Base-by-base conservation (phyloP, 2,888 invertebrate genomes). In the Rhodophaea formosa region DNA sequence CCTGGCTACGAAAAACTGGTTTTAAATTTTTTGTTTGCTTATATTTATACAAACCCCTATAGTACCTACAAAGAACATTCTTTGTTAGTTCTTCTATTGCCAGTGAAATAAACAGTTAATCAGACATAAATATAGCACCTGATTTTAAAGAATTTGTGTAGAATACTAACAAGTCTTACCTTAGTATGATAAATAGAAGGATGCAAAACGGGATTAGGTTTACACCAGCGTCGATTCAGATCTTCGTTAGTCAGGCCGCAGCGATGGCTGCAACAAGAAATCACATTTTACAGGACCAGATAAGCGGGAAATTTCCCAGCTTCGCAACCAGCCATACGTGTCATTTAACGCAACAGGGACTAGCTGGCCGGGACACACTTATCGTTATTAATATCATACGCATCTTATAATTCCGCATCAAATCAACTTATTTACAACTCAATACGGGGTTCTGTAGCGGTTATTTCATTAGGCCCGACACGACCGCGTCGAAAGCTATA, bases 181-280 rank as follows among this genome's bases (percentile, higher is more conserved):
- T 97, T 97, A 59, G 95, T 93, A 85, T 96, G 95, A 88, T 94
- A 97, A 83, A 97, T 96, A 75, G 95, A 94, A 60, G 97, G 97
- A 91, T 97, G 96, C 65, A 95, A 86, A 70, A 90, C 87, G 65
- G 93, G 93, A 83, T 94, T 94, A 44, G 97, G 97, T 74, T 93
- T 93, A 77, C 94, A 93, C 97, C 97, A 97, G 59, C 95, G 93
- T 69, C 97, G 93, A 88, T 97, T 97, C 80, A 97, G 89, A 89
- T 97, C 97, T 87, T 96, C 95, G 80, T 95, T 96, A 74, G 95
- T 95, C 79, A 97, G 86, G 54, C 96, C 96, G 91, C 96, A 96
- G 67, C 97, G 93, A 84, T 96, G 95, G 85, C 96, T 96, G 91
- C 61, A 92, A 92, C 79, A 84, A 86, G 79, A 83, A 79, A 80